Evolutionary conservation across 2,888 invertebrate genomes (phyloP).

Genomic region (Gisinianus flammeolus): DNA sequence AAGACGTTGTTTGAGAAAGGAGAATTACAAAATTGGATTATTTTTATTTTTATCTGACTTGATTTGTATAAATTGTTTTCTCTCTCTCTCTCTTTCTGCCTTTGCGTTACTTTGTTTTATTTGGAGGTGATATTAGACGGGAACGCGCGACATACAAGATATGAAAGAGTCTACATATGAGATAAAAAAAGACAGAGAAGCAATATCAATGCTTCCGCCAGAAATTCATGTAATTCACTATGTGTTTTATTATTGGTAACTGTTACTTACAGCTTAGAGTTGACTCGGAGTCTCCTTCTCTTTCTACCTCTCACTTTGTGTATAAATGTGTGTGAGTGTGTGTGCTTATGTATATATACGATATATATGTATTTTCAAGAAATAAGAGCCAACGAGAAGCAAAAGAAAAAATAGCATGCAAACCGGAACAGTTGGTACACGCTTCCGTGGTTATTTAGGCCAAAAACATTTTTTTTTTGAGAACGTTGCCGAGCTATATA

Average conservation of each 20-base stretch:
- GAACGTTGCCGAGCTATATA: constrained; percentile 28
- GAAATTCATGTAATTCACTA: neutral
- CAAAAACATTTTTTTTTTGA: constrained; percentile 42
- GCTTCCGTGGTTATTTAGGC: constrained; percentile 55
- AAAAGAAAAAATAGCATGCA: constrained; percentile 38
- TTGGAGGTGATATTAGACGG: neutral
- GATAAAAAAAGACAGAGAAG: neutral
- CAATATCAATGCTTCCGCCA: constrained; percentile 22
- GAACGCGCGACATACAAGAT: neutral
- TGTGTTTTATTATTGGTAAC: neutral
- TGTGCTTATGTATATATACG: neutral
- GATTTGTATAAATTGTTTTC: constrained; percentile 29
- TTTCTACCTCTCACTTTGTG: too few species aligned
- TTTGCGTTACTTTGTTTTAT: neutral
- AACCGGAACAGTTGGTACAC: constrained; percentile 54
- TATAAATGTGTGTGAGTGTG: neutral
- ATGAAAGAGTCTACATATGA: too few species aligned
- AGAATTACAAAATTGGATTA: constrained; percentile 7
- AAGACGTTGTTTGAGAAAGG: neutral
- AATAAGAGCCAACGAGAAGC: constrained; percentile 32
- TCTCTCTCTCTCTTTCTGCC: neutral
- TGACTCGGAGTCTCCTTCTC: neutral
- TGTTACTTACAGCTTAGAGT: neutral
- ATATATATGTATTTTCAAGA: constrained; percentile 24
- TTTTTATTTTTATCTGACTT: constrained; percentile 3